A percentile compares a stretch with the other conserved stretches of the same genome.
phyloP scores from a whole-genome alignment of 37 sponge, comb jelly and placozoan genomes.

The Halichondria panicea region DNA sequence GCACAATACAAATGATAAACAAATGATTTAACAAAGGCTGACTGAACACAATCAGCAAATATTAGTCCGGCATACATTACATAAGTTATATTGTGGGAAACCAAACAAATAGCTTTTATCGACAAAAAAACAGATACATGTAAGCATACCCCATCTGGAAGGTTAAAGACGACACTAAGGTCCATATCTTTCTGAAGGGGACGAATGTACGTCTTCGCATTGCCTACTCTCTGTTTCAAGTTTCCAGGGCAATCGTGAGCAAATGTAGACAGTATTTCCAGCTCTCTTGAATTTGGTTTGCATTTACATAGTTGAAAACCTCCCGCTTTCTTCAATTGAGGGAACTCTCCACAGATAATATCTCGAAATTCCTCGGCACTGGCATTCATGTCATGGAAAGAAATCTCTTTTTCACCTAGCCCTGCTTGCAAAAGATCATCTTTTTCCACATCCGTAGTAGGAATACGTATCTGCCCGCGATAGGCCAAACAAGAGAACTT shows the following conservation, averaged over 20 bases:
- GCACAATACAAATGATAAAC: too few relatives aligned
- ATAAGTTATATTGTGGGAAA: too few relatives aligned
- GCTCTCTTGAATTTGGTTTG: conserved; percentile 10
- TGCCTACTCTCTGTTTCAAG: conserved; percentile 43
- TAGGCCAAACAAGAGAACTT: conserved; percentile 48
- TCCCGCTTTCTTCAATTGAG: conserved; percentile 20
- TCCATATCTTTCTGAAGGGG: conserved; percentile 49
- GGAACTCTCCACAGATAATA: conserved; percentile 19
- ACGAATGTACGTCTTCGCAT: conserved; percentile 39
- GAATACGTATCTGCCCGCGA: conserved; percentile 28
- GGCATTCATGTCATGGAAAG: conserved; percentile 8
- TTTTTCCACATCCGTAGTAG: conserved; percentile 38
- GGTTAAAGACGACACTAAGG: not conserved
- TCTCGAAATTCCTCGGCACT: conserved; percentile 37
- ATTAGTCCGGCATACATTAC: too few relatives aligned
- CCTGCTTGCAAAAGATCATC: conserved; percentile 50
- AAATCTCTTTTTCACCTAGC: conserved; percentile 54
- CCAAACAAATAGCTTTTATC: too few relatives aligned
- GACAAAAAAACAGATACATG: too few relatives aligned
- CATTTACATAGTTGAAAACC: conserved; percentile 23
- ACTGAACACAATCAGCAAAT: too few relatives aligned
- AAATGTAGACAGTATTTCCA: conserved; percentile 29
- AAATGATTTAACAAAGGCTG: too few relatives aligned
- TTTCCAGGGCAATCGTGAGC: conserved; percentile 15
- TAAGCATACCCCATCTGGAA: conserved; percentile 9